Evolutionary conservation across 2,888 invertebrate species (phyloP).

Genomic region (Drosophila eohydei): DNA sequence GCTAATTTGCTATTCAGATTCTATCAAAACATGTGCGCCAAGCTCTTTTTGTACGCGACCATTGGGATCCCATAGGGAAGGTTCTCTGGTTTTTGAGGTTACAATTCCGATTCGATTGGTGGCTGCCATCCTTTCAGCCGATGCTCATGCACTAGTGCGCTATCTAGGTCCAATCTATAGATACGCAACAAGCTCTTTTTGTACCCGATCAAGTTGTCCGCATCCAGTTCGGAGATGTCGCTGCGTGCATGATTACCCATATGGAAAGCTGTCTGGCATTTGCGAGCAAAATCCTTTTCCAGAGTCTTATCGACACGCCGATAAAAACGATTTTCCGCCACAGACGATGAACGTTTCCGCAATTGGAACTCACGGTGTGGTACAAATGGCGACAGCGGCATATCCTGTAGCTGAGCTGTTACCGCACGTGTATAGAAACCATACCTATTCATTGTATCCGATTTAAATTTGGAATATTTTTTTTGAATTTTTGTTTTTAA

Average conservation of each 20-base stretch:
- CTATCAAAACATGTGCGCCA: too few relatives aligned
- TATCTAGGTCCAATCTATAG: slow-evolving; percentile 9
- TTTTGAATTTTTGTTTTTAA: neutral
- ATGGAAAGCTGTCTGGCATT: neutral
- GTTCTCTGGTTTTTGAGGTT: too few relatives aligned
- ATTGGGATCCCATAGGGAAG: too few relatives aligned
- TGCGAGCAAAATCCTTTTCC: neutral
- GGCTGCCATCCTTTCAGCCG: slow-evolving; percentile 23
- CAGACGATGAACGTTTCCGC: neutral
- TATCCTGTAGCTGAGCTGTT: slow-evolving; percentile 4
- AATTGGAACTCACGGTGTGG: neutral
- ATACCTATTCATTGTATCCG: slow-evolving; percentile 1
- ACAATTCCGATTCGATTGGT: neutral
- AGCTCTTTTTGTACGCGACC: too few relatives aligned
- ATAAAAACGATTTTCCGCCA: neutral
- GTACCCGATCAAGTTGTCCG: neutral
- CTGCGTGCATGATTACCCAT: neutral
- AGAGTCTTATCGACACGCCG: neutral
- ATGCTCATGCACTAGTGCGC: slow-evolving; percentile 15
- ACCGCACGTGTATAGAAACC: slow-evolving; percentile 1
- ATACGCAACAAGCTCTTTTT: slow-evolving; percentile 10
- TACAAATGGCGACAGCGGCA: neutral
- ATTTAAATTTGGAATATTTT: neutral
- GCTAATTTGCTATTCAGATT: too few relatives aligned
- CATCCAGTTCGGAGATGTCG: neutral